phyloP scores from a whole-genome alignment of 2,113 vertebrate species.

The Coptodon rendalli region DNA sequence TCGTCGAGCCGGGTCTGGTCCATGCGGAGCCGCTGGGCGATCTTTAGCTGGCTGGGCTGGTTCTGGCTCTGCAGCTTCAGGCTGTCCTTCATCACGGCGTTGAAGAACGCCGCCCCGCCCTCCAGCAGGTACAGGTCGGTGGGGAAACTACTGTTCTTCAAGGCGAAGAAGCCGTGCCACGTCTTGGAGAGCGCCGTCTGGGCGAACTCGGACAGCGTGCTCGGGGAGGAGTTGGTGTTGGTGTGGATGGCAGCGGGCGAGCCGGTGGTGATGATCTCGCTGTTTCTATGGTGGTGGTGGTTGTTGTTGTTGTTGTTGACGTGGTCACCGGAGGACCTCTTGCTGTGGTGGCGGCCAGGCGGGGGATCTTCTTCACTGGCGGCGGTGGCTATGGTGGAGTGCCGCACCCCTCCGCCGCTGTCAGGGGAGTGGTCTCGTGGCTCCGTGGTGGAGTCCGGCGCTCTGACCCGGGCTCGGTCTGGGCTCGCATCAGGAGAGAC shows the following conservation, averaged over 20 bases:
- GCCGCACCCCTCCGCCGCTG: neutral
- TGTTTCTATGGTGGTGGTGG: conserved; percentile 76
- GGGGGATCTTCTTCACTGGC: conserved; percentile 25
- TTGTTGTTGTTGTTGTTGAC: conserved; percentile 80
- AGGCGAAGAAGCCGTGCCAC: conserved; percentile 91
- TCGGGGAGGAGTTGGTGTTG: conserved; percentile 73
- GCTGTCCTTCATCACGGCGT: conserved; percentile 81
- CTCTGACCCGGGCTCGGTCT: conserved; percentile 79
- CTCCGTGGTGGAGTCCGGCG: conserved; percentile 78
- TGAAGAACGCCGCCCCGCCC: conserved; percentile 83
- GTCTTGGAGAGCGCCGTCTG: conserved; percentile 82
- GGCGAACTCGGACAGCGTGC: conserved; percentile 85
- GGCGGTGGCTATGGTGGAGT: neutral
- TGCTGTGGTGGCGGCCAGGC: conserved; percentile 70
- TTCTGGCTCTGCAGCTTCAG: conserved; percentile 51
- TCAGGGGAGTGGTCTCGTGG: conserved; percentile 79
- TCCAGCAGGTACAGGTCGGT: conserved; percentile 93
- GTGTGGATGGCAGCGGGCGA: neutral
- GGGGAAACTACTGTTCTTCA: conserved; percentile 98
- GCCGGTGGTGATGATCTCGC: conserved; percentile 59
- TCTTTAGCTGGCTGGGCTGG: conserved; percentile 90
- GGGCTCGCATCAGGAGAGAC: conserved; percentile 83
- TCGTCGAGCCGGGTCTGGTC: conserved; percentile 97
- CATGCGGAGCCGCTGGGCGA: conserved; percentile 92
- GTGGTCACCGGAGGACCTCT: conserved; percentile 68